These are phyloP conservation scores for Phalangium opilio DNA, from an alignment of 2,888 invertebrate species.

Conservation along the genomic window DNA sequence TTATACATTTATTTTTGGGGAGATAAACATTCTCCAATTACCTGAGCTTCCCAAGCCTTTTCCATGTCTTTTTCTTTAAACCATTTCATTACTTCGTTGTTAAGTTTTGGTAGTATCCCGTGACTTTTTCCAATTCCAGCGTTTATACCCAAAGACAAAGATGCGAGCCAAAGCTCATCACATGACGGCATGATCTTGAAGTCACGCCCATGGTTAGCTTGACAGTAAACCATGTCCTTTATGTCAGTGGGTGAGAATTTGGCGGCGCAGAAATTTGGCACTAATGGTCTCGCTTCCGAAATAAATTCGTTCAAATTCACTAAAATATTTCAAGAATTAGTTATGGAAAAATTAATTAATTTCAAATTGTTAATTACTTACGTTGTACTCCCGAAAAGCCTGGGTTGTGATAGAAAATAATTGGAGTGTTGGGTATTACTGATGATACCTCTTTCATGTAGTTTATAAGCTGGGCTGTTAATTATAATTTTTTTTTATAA, in stretches of 20 bases:
- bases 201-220: constrained; percentile 4
- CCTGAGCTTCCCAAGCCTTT: too few relatives aligned
- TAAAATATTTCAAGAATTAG: not conserved
- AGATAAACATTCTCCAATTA: too few relatives aligned
- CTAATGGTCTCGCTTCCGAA: constrained; percentile 22
- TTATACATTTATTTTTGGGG: too few relatives aligned
- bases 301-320: constrained; percentile 10
- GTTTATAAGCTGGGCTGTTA: constrained; percentile 42
- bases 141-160: constrained; percentile 11
- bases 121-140: constrained; percentile 13
- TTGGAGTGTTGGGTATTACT: constrained; percentile 56
- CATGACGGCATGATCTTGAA: constrained; percentile 18
- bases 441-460: constrained; percentile 50
- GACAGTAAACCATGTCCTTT: constrained; percentile 47
- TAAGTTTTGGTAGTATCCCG: constrained; percentile 11
- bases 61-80: too few relatives aligned
- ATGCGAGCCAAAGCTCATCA: constrained; percentile 15
- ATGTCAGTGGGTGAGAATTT: constrained; percentile 63
- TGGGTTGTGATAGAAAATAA: constrained; percentile 72
- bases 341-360: too few relatives aligned
- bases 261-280: constrained; percentile 62
- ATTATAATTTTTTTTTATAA: too few relatives aligned
- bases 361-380: constrained; percentile 27
- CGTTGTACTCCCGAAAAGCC: constrained; percentile 51
- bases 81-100: too few relatives aligned